phyloP scores from a whole-genome alignment of 2,888 invertebrate genomes.

The Sclerodermus sp. region DNA sequence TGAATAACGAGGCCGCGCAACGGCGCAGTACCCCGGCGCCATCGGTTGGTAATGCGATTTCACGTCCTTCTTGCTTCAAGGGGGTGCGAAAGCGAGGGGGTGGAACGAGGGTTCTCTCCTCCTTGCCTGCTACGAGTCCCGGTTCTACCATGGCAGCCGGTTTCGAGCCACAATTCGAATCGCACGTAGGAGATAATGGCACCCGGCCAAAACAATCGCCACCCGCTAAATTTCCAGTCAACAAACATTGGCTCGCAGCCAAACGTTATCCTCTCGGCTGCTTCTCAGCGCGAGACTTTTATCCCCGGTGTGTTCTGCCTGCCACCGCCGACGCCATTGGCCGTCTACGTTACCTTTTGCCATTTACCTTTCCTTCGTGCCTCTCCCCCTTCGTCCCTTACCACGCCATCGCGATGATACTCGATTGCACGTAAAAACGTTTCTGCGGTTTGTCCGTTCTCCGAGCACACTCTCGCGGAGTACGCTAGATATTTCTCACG shows the following conservation, averaged over 20 bases:
- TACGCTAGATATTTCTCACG: too few species aligned
- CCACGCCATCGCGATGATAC: too few species aligned
- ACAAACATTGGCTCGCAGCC: slow-evolving; percentile 51
- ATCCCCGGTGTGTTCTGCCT: slow-evolving; percentile 11
- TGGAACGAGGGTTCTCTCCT: neutral
- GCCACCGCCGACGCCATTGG: slow-evolving; percentile 1
- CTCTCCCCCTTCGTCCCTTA: too few species aligned
- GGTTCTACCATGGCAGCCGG: neutral
- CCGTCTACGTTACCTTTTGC: neutral
- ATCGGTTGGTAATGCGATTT: slow-evolving; percentile 28
- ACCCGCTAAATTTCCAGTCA: slow-evolving; percentile 54
- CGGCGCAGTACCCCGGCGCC: too few species aligned
- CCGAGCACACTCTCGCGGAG: too few species aligned
- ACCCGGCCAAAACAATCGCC: slow-evolving; percentile 52
- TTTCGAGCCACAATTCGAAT: slow-evolving; percentile 18
- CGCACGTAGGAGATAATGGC: slow-evolving; percentile 45
- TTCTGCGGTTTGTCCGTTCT: too few species aligned
- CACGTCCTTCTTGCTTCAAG: slow-evolving; percentile 11
- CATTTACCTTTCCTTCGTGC: too few species aligned
- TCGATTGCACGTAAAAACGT: too few species aligned
- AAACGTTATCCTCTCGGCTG: slow-evolving; percentile 31
- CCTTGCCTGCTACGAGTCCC: neutral
- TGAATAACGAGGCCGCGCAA: slow-evolving; percentile 27
- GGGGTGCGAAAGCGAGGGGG: slow-evolving; percentile 1
- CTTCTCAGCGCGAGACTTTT: slow-evolving; percentile 34